Evolutionary conservation across 2,113 vertebrate genomes (phyloP), one percentile per base, ranked within the genome.

Genomic region (Oxyura jamaicensis): DNA sequence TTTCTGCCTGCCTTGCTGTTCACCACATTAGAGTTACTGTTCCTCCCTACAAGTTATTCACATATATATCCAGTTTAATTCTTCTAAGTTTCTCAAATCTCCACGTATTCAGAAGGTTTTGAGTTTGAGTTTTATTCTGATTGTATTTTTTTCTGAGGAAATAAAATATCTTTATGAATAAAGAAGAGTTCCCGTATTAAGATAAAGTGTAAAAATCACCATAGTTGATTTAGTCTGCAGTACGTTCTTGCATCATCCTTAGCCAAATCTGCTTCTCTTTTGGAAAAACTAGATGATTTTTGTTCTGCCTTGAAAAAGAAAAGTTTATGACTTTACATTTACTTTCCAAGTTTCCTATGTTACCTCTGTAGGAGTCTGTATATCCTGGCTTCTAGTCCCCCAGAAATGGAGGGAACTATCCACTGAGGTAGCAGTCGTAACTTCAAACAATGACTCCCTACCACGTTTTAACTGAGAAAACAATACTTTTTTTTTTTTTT

Each of bases 11-110:
- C 5, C 85, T 92, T 56, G 10, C 31, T 78, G 22, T 44, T 75
- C 12, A 14, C 7, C 3, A 0, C 9, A 2, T 42, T 50, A 56
- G 59, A 31, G 10, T 13, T 11, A 21, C 36, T 83, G 2, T 1
- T 72, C 2, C 10, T 26, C 15, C 10, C 4, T 31, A 25, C 6
- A 50, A 20, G 6, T 77, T 59, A 44, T 26, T 76, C 33, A n/a
- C 8, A 13, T 17, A 75, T 50, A 3, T 41, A 59, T 35, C 17
- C 6, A 62, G 10, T 52, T 83, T 59, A 74, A 36, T 62, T 19
- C 20, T 69, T 67, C n/a, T 59, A 6, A 83, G 66, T 16, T 62
- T 31, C 4, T 33, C 35, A 16, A 66, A 88, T 74, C 16, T 19
- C 33, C 33, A 33, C 60, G 42, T 52, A 28, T 39, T 52, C 4